Evolutionary conservation across 92 coral and sea anemone species (phyloP).

Genomic region (Epizoanthus stellaris): DNA sequence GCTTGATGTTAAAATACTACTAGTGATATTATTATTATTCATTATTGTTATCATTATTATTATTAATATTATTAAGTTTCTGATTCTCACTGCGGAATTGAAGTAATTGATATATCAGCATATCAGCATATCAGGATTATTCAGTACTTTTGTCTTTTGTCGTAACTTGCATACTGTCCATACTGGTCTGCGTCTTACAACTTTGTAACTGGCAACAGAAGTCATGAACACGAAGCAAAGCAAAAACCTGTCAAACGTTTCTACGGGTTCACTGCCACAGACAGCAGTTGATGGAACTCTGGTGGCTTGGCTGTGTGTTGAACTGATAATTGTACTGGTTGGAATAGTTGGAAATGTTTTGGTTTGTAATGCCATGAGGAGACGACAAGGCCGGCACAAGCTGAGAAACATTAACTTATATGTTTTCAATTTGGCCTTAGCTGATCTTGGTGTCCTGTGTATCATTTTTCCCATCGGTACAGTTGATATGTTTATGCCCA

Average conservation of each 20-base stretch:
- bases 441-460: conserved; percentile 54
- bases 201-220: no score
- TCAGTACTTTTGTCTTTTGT: no score
- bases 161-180: no score
- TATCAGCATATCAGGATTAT: no score
- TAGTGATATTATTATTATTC: no score
- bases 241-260: background rate
- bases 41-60: no score
- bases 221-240: background rate
- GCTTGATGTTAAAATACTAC: no score
- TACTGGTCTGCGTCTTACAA: no score
- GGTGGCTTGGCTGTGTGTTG: conserved; percentile 13
- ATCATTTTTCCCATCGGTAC: conserved; percentile 22
- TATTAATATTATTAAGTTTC: no score
- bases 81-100: no score
- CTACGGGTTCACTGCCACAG: background rate
- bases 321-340: conserved; percentile 10
- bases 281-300: background rate
- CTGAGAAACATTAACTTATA: conserved; percentile 1
- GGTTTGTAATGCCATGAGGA: conserved; percentile 25
- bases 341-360: conserved; percentile 28
- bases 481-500: conserved; percentile 22
- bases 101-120: no score
- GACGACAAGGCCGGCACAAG: background rate
- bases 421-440: conserved; percentile 51